Conservation (phyloP, 1,140 invertebrate species). For the Cherax quadricarinatus region DNA sequence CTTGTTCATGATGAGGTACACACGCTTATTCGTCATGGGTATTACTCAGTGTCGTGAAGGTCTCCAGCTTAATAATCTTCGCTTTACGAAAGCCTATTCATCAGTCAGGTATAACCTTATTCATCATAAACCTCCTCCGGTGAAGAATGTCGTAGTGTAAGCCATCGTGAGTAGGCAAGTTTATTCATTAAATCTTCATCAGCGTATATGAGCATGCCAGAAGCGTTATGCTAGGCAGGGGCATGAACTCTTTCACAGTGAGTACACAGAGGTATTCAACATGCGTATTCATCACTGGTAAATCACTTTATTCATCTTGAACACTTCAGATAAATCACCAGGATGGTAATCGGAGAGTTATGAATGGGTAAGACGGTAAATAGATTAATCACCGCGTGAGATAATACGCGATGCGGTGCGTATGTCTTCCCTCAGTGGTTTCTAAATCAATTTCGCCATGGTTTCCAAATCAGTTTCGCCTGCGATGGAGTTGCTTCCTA, state of each 20-base stretch:
- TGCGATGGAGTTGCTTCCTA: not conserved
- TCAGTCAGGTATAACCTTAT: conserved; percentile 16
- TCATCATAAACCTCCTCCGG: not conserved
- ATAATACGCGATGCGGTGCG: not conserved
- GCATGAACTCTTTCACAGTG: conserved; percentile 34
- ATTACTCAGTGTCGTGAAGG: not conserved
- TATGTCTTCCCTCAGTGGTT: not conserved
- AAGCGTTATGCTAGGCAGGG: not conserved
- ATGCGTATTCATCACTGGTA: conserved; percentile 27
- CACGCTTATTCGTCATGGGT: not conserved
- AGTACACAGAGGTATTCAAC: conserved; percentile 17
- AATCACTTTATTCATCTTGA: conserved; percentile 36
- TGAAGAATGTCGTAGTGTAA: not conserved
- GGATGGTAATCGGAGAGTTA: conserved; percentile 63
- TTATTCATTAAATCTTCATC: conserved; percentile 1
- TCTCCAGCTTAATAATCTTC: conserved; percentile 5
- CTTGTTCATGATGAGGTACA: not conserved
- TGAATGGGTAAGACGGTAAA: conserved; percentile 34
- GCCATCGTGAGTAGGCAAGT: not conserved
- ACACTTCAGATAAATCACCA: conserved; percentile 36
- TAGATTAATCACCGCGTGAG: conserved; percentile 43
- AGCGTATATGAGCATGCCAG: conserved; percentile 1
- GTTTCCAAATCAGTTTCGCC: not conserved
- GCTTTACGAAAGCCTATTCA: not conserved
- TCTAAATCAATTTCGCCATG: not conserved